Conservation (phyloP, 2,113 vertebrate genomes). For the Nannospalax galili region DNA sequence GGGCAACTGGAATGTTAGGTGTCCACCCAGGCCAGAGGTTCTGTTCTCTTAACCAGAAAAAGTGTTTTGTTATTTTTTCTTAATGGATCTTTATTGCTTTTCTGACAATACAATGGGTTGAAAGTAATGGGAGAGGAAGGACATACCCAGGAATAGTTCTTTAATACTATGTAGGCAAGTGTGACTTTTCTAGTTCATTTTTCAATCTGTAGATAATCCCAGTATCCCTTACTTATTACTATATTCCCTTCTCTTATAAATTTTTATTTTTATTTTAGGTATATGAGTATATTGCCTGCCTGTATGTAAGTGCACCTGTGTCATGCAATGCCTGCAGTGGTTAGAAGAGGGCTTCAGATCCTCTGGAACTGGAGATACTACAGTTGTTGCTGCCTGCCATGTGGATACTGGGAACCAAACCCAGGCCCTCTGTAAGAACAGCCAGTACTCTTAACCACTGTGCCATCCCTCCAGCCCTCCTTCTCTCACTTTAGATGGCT, state of each 20-base stretch:
- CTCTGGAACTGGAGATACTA: too few relatives aligned
- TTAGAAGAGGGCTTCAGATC: too few relatives aligned
- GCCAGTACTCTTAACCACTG: too few relatives aligned
- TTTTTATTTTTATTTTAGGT: too few relatives aligned
- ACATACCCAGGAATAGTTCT: background rate
- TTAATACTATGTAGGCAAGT: background rate
- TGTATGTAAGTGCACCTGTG: too few relatives aligned
- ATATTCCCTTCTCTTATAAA: background rate
- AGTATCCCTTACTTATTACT: background rate
- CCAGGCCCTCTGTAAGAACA: too few relatives aligned
- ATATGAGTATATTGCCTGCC: too few relatives aligned
- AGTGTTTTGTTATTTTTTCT: background rate
- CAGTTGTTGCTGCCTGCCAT: too few relatives aligned
- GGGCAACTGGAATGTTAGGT: background rate
- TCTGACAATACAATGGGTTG: background rate
- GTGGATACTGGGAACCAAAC: too few relatives aligned
- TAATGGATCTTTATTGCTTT: background rate
- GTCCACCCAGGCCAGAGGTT: background rate
- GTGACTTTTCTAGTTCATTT: constrained; percentile 22
- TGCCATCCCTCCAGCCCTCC: too few relatives aligned
- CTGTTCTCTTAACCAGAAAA: background rate
- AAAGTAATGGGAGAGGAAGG: too few relatives aligned
- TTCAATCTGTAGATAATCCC: background rate
- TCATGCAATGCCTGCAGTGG: too few relatives aligned
- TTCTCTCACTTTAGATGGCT: background rate